Base-by-base conservation (phyloP, 2,888 invertebrate species). In the Tenthredo distinguenda region DNA sequence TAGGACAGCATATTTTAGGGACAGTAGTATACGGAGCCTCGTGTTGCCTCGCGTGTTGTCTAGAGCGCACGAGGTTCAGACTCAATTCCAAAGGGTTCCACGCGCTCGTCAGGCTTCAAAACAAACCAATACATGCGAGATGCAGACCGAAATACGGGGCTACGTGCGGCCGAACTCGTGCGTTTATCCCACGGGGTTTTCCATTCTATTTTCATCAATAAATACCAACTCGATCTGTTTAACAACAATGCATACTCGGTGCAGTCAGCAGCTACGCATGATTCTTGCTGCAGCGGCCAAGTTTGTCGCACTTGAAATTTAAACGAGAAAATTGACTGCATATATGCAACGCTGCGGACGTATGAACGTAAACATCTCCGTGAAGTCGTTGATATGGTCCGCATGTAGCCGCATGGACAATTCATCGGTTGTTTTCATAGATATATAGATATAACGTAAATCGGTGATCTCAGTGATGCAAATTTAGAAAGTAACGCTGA, bases 191-290 rank as follows among this genome's bases (percentile, higher is more conserved):
- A 77, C 55, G 34, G 77, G 77, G 34, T 77, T 77, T 77, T 31
- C 77, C 77, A 34, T 50, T 77, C 77, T 77, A 77, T 77, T 77
- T 77, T 77, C 31, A 34, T 34, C 55, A 21, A 55, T 34, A 55
- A n/a, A 55, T n/a, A 77, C 77, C 77, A 4, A 9, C 77, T n/a
- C 77, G 18, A 34, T 50, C 55, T 34, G 34, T 55, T 77, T 7
- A 77, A 26, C 77, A 55, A 77, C 77, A 55, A 34, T 77, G 34
- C 50, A 10, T 15, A 47, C 47, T 15, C 47, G 12, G 47, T 47
- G 47, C 47, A 47, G n/a, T 55, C 55, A n/a, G 26, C n/a, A 76
- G 15, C 10, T 47, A 47, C 26, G 47, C 34, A 74, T 74, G 26
- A 15, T 72, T 15, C 15, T 18, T 40, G 4, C 71, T 10, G 21